Base-by-base conservation (phyloP, 1,140 invertebrate genomes). In the Elymnias hypermnestra region DNA sequence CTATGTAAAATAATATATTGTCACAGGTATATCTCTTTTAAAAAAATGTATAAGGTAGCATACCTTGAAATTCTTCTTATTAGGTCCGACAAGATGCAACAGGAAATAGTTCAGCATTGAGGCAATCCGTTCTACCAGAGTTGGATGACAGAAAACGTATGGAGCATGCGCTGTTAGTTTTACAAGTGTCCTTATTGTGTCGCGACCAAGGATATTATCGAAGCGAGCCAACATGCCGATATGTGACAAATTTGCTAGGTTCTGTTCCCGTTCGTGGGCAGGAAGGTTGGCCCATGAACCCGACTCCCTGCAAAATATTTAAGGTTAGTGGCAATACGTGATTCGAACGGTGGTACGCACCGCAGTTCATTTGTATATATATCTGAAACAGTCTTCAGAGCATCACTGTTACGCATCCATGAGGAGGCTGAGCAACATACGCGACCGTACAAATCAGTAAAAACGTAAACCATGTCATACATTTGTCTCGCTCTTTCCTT, bases 81-180 rank as follows among this genome's bases (percentile, higher is more conserved):
- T 94, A 0, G 94, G 94, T 1, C 95, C 94, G 29, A 97, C 96
- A 33, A 99, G 87, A 81, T 97, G 92, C 10, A 94, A 77, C 4
- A 99, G 83, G 71, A 99, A 97, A 85, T 98, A 98, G 86, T 98
- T 99, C 13, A 99, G 88, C 97, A 98, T 98, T 7, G 94, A 77
- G 3, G 96, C 96, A 37, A 98, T 93, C 14, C 97, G 89, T 79
- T 98, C 96, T 0, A 98, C 95, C 88, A 99, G 93, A 5, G 95
- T 94, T 5, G 91, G 89, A 78, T 98, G 95, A 64, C 94, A 96
- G 84, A 98, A 97, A 13, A 98, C 94, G 1, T 92, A 92, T 39
- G 91, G 92, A 38, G 97, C 96, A 69, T 95, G 90, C 4, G 91
- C 91, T 1, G 96, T 96, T 14, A 98, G 78, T 57, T 94, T 90